Conservation (phyloP, 2,888 invertebrate genomes). For the Scaptomyza caliginosa region DNA sequence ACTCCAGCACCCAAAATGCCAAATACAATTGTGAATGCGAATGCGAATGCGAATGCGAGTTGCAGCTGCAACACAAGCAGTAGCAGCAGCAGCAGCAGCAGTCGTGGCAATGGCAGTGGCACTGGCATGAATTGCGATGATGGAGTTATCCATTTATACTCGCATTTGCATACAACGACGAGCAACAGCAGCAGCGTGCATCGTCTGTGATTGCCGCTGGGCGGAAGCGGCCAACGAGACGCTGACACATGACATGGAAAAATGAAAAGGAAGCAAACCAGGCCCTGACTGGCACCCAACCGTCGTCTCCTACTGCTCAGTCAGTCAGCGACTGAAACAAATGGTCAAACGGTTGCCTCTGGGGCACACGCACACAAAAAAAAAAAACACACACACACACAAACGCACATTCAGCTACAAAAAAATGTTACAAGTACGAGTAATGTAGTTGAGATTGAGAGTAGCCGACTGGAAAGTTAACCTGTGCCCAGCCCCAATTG, state of each 20-base stretch:
- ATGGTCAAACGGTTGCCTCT: conserved; percentile 46
- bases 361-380: background rate
- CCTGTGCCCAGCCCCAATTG: background rate
- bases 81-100: conserved; percentile 6
- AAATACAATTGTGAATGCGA: conserved; percentile 35
- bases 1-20: conserved; percentile 22
- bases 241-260: conserved; percentile 81
- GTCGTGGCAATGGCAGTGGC: conserved; percentile 26
- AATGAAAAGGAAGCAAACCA: conserved; percentile 71
- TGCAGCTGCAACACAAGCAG: conserved; percentile 35
- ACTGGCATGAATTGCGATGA: conserved; percentile 75
- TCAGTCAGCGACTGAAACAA: conserved; percentile 46
- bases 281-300: background rate
- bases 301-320: background rate
- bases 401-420: background rate
- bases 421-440: background rate
- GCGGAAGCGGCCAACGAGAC: conserved; percentile 70
- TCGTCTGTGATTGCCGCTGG: conserved; percentile 75
- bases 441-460: background rate
- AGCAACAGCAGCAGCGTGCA: conserved; percentile 35
- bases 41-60: conserved; percentile 21
- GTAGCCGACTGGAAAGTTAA: background rate
- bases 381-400: background rate
- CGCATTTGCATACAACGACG: conserved; percentile 71
- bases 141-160: conserved; percentile 81